Conservation (phyloP, 2,113 vertebrate genomes). For the Isurus oxyrinchus region DNA sequence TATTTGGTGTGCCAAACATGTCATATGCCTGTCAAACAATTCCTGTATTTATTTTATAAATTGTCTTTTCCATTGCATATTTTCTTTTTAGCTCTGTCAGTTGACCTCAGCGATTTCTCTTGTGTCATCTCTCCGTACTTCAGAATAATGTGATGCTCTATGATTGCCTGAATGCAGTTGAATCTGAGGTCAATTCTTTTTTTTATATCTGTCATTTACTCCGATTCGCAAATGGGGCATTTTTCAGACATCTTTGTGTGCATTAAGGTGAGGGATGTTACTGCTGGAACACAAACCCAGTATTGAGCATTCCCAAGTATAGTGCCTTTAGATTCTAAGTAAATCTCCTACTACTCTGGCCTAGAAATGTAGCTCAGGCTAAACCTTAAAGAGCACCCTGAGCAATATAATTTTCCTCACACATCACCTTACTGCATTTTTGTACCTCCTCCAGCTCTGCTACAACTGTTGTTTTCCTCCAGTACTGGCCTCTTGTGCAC, state of each 20-base stretch:
- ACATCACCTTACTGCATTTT: no score
- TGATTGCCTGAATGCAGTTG: not conserved
- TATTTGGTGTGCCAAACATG: slow-evolving; percentile 10
- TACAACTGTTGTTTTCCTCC: no score
- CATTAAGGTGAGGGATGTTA: not conserved
- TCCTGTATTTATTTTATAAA: not conserved
- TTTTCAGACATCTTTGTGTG: not conserved
- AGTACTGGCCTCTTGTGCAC: no score
- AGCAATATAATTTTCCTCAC: no score
- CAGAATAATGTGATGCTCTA: not conserved
- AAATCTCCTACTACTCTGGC: not conserved
- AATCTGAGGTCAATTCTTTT: not conserved
- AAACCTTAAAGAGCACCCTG: no score
- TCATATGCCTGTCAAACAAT: not conserved
- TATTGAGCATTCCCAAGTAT: not conserved
- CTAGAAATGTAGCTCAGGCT: not conserved
- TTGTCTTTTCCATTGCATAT: not conserved
- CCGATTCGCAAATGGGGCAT: not conserved
- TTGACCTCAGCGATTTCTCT: not conserved
- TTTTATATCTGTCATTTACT: not conserved
- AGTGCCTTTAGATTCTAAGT: not conserved
- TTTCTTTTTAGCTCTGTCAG: not conserved
- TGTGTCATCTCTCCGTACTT: not conserved
- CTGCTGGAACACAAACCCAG: not conserved
- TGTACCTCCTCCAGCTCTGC: no score